Conservation (phyloP, 30 jellyfish, hydroid and myxozoan genomes). For the Cassiopea andromeda region DNA sequence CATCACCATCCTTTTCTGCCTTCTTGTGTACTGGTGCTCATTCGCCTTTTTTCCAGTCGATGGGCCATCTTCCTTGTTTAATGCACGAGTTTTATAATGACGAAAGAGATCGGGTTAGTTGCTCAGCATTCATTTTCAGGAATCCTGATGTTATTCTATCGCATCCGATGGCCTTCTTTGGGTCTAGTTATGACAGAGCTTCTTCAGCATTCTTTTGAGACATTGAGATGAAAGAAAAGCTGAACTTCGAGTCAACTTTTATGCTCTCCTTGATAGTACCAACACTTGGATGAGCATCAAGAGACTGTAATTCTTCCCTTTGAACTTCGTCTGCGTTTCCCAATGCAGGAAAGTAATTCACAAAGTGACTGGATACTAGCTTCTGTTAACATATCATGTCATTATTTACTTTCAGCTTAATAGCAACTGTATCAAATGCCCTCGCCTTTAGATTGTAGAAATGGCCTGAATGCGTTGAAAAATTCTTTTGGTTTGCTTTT, state of each 20-base stretch:
- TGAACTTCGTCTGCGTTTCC: conserved; percentile 43
- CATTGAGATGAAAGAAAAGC: conserved; percentile 4
- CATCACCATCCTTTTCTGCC: conserved; percentile 47
- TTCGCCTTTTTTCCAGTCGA: conserved; percentile 51
- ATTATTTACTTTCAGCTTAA: conserved; percentile 40
- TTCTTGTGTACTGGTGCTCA: conserved; percentile 55
- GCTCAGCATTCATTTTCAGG: conserved; percentile 49
- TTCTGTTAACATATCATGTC: conserved; percentile 35
- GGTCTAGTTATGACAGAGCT: conserved; percentile 46
- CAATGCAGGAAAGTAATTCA: conserved; percentile 33
- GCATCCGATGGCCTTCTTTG: conserved; percentile 62
- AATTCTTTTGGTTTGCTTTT: conserved; percentile 58
- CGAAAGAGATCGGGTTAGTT: conserved; percentile 47
- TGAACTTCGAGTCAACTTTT: conserved; percentile 17
- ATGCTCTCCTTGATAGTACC: conserved; percentile 21
- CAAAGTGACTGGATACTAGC: conserved; percentile 39
- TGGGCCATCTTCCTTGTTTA: conserved; percentile 43
- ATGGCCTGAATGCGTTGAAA: conserved; percentile 56
- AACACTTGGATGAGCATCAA: conserved; percentile 54
- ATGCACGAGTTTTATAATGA: conserved; percentile 50
- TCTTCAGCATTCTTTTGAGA: conserved; percentile 16
- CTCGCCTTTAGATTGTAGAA: conserved; percentile 30
- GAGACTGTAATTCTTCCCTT: conserved; percentile 39
- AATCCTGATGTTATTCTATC: conserved; percentile 62
- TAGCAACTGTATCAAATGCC: conserved; percentile 25